Evolutionary conservation across 1,140 invertebrate genomes (phyloP).

Genomic region (Cheumatopsyche charites): DNA sequence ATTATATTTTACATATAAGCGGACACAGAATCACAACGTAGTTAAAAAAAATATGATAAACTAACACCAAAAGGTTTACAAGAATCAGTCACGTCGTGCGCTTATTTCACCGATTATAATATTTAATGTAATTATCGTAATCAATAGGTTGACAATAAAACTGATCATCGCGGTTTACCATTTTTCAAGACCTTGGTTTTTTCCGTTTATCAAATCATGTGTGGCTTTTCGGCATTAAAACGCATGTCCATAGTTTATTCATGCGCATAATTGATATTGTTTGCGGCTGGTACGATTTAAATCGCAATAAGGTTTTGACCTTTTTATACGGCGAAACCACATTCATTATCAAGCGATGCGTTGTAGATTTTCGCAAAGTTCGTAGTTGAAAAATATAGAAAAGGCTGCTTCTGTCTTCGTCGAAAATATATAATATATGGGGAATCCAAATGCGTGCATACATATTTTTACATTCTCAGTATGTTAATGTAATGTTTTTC

Average conservation of each 20-base stretch:
- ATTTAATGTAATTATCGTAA: background rate
- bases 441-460: too few relatives aligned
- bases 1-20: background rate
- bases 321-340: constrained; percentile 1
- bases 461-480: too few relatives aligned
- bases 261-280: background rate
- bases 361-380: too few relatives aligned
- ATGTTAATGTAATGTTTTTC: too few relatives aligned
- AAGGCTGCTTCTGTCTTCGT: too few relatives aligned
- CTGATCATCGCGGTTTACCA: background rate
- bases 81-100: background rate
- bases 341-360: background rate
- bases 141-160: constrained; percentile 18
- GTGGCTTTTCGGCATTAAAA: background rate
- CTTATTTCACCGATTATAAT: background rate
- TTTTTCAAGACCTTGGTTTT: too few relatives aligned
- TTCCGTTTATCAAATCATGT: background rate
- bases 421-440: too few relatives aligned
- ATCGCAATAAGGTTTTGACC: constrained; percentile 7
- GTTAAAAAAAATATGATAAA: background rate
- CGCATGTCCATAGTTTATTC: background rate
- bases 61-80: background rate
- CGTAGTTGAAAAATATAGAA: too few relatives aligned
- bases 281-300: background rate
- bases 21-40: background rate